Percentiles rank a stretch among this genome's conserved stretches.
These are phyloP conservation scores for Dicaeum eximium DNA, from an alignment of 2,113 vertebrate species.

Conservation along the genomic window DNA sequence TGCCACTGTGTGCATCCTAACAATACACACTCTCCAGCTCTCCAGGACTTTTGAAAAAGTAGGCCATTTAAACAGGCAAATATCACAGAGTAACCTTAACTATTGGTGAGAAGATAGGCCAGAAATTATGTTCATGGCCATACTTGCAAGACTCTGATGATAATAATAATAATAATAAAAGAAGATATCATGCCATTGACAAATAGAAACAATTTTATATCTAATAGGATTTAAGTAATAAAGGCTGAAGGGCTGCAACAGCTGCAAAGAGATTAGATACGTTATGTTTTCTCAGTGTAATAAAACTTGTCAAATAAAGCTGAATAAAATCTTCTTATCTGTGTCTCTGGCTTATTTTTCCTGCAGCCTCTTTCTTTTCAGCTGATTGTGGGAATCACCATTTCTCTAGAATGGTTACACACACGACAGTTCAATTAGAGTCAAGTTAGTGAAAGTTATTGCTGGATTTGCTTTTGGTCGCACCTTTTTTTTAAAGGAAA, in stretches of 20 bases:
- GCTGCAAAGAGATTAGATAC: slow-evolving; percentile 63
- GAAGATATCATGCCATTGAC: slow-evolving; percentile 49
- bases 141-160: slow-evolving; percentile 22
- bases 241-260: slow-evolving; percentile 61
- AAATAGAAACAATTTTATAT: slow-evolving; percentile 68
- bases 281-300: slow-evolving; percentile 63
- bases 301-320: slow-evolving; percentile 70
- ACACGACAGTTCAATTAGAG: slow-evolving; percentile 61
- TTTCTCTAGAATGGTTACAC: slow-evolving; percentile 54
- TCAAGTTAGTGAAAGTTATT: slow-evolving; percentile 61
- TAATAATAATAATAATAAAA: slow-evolving; percentile 50
- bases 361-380: slow-evolving; percentile 53
- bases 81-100: slow-evolving; percentile 12
- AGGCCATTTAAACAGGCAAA: slow-evolving; percentile 15
- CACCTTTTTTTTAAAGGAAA: background rate
- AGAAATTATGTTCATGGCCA: slow-evolving; percentile 23
- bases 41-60: slow-evolving; percentile 30
- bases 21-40: background rate
- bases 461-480: slow-evolving; percentile 6
- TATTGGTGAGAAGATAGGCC: slow-evolving; percentile 35
- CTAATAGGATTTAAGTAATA: slow-evolving; percentile 70
- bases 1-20: background rate
- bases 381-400: slow-evolving; percentile 39
- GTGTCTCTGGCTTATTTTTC: slow-evolving; percentile 57
- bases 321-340: slow-evolving; percentile 69